A percentile compares a stretch with the other conserved stretches of the same genome.
phyloP scores from a whole-genome alignment of 2,888 invertebrate species.

The Athetis lepigone region DNA sequence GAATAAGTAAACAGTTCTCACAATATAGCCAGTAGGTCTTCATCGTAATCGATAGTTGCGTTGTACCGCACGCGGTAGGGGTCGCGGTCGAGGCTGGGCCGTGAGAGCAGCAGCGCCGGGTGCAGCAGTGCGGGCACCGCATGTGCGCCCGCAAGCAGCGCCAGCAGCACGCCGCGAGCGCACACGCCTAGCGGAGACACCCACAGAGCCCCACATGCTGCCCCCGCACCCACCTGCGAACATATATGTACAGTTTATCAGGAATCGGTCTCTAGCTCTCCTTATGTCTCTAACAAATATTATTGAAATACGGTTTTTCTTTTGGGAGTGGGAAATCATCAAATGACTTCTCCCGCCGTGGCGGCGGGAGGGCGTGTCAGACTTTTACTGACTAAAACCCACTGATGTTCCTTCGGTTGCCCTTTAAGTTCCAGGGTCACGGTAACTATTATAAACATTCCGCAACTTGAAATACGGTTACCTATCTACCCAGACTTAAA shows the following conservation, averaged over 20 bases:
- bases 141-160: constrained; percentile 74
- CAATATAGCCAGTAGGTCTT: constrained; percentile 71
- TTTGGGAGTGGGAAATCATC: too few species aligned
- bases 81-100: constrained; percentile 77
- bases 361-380: too few species aligned
- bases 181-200: constrained; percentile 80
- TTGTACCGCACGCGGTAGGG: constrained; percentile 78
- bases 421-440: too few species aligned
- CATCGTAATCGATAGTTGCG: constrained; percentile 72
- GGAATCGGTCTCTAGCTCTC: too few species aligned
- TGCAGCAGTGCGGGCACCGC: constrained; percentile 75
- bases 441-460: too few species aligned
- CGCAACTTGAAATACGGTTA: too few species aligned
- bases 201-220: constrained; percentile 82
- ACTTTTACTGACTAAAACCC: too few species aligned
- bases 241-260: background rate
- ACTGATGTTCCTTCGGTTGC: too few species aligned
- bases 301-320: too few species aligned
- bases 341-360: too few species aligned
- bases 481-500: too few species aligned
- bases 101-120: constrained; percentile 74
- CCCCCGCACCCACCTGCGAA: constrained; percentile 79
- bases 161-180: constrained; percentile 73
- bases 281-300: too few species aligned
- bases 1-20: constrained; percentile 65